Conservation (phyloP, 1,140 invertebrate species). For the Hypsibius dujardini region DNA sequence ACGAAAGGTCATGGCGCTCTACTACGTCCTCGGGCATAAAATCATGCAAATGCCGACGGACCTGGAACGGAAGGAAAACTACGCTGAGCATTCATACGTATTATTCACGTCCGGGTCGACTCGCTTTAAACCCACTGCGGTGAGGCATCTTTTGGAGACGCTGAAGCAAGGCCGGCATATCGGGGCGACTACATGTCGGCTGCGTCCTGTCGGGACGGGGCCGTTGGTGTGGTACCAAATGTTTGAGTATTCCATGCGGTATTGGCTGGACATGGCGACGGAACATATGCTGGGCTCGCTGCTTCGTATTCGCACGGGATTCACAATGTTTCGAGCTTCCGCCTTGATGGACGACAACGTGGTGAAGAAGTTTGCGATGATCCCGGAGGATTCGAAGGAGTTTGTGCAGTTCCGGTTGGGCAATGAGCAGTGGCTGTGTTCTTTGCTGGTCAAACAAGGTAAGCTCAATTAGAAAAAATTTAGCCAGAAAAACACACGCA, state of each 20-base stretch:
- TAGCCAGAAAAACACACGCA: too few species aligned
- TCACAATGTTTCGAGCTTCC: conserved; percentile 29
- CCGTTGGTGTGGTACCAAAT: conserved; percentile 25
- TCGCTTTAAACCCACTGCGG: conserved; percentile 34
- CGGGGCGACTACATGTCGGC: not conserved
- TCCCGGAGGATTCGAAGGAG: conserved; percentile 8
- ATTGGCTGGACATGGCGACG: conserved; percentile 30
- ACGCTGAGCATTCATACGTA: conserved; percentile 35
- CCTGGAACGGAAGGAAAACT: conserved; percentile 24
- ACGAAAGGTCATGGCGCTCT: conserved; percentile 42
- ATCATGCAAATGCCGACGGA: conserved; percentile 30
- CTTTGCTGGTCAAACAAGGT: not conserved
- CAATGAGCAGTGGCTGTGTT: conserved; percentile 14
- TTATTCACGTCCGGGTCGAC: conserved; percentile 36
- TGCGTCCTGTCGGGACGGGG: not conserved
- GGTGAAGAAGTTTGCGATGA: conserved; percentile 22
- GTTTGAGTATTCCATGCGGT: conserved; percentile 30
- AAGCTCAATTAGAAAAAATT: too few species aligned
- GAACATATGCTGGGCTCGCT: conserved; percentile 30
- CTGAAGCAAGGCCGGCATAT: conserved; percentile 12
- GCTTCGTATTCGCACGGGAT: conserved; percentile 30
- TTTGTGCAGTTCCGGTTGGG: conserved; percentile 15
- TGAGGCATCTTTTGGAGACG: conserved; percentile 21
- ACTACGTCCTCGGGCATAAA: conserved; percentile 36
- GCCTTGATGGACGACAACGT: conserved; percentile 29